Evolutionary conservation across 2,888 invertebrate species (phyloP).

Genomic region (Cheilosia variabilis): DNA sequence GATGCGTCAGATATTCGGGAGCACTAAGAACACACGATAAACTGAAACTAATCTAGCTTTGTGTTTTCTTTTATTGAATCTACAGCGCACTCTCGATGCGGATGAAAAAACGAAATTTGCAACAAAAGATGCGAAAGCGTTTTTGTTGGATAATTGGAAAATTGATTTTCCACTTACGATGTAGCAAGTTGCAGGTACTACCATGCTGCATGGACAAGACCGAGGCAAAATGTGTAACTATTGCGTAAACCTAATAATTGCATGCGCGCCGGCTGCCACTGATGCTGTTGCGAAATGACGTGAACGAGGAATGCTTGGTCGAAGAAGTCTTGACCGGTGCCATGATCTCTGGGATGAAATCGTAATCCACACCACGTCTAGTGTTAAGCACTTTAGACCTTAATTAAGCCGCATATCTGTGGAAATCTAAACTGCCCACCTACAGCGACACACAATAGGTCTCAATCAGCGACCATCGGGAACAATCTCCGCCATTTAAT

Average conservation of each 20-base stretch:
- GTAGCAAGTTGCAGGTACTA: constrained; percentile 10
- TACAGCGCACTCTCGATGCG: constrained; percentile 22
- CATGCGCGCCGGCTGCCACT: constrained; percentile 19
- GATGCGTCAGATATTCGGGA: constrained; percentile 9
- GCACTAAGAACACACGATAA: constrained; percentile 45
- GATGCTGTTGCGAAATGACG: constrained; percentile 32
- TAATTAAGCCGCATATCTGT: neutral
- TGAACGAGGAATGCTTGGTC: constrained; percentile 13
- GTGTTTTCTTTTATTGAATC: constrained; percentile 58
- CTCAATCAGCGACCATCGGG: constrained; percentile 64
- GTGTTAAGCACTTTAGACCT: neutral
- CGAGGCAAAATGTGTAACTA: constrained; percentile 21
- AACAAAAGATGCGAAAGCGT: constrained; percentile 42
- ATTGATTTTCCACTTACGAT: constrained; percentile 41
- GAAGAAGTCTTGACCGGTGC: constrained; percentile 2
- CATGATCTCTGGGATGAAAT: neutral
- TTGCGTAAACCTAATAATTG: constrained; percentile 51
- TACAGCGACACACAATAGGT: constrained; percentile 41
- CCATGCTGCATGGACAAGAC: constrained; percentile 1
- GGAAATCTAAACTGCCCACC: constrained; percentile 34
- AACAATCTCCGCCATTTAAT: constrained; percentile 51
- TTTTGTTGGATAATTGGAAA: constrained; percentile 50
- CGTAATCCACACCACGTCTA: neutral
- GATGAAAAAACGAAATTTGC: constrained; percentile 51
- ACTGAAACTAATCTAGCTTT: constrained; percentile 53